phyloP scores from a whole-genome alignment of 2,113 vertebrate species.

The Ochotona curzoniae region DNA sequence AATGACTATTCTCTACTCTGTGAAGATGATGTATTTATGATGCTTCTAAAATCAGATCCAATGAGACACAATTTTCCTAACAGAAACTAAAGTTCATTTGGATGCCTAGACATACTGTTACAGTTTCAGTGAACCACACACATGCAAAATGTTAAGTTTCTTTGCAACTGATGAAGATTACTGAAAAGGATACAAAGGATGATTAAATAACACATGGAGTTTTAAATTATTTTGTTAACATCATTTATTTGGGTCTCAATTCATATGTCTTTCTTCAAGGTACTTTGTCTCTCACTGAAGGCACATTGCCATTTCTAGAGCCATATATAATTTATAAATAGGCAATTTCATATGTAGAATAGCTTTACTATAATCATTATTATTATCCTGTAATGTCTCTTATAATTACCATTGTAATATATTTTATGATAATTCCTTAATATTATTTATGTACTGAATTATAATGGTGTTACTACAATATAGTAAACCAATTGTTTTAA shows the following conservation, averaged over 20 bases:
- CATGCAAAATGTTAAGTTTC: constrained; percentile 1
- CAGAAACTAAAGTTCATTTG: background rate
- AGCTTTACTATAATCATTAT: background rate
- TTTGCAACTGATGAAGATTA: background rate
- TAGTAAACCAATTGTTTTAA: background rate
- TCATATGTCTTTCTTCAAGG: constrained; percentile 36
- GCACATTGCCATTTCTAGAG: constrained; percentile 1
- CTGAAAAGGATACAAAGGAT: background rate
- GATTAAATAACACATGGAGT: background rate
- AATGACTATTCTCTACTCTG: background rate
- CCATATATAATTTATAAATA: background rate
- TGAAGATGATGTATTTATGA: background rate
- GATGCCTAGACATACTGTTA: background rate
- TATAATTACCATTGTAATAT: constrained; percentile 26
- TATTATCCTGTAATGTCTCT: background rate
- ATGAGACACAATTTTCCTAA: constrained; percentile 14
- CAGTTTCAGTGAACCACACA: background rate
- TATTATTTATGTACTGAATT: constrained; percentile 3
- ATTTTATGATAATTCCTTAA: constrained; percentile 5
- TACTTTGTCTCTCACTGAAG: background rate
- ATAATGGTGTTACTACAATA: background rate
- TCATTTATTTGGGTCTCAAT: constrained; percentile 41
- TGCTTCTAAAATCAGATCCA: background rate
- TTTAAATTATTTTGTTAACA: constrained; percentile 72
- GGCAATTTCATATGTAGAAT: constrained; percentile 40